Conservation (phyloP, 2,113 vertebrate species). For the Myxocyprinus asiaticus region DNA sequence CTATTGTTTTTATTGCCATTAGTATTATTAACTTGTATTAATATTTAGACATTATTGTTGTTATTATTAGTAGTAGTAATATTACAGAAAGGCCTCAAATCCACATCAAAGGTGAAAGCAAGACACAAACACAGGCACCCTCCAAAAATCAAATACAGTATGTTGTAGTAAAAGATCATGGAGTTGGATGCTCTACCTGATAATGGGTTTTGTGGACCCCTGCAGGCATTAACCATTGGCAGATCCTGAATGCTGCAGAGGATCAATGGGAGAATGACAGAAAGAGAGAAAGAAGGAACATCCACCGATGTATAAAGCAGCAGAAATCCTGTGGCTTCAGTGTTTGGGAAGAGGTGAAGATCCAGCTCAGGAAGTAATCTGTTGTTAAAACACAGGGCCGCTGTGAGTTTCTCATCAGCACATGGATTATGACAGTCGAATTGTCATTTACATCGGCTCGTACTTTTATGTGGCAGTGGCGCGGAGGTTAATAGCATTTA, state of each 20-base stretch:
- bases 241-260: conserved; percentile 75
- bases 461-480: conserved; percentile 76
- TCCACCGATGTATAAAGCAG: conserved; percentile 51
- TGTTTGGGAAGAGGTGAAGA: conserved; percentile 63
- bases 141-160: conserved; percentile 45
- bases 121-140: conserved; percentile 39
- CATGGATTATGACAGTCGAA: conserved; percentile 77
- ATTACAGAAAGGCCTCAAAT: neutral
- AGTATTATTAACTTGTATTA: neutral
- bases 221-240: conserved; percentile 79
- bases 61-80: neutral
- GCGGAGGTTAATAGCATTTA: conserved; percentile 81
- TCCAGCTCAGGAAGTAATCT: conserved; percentile 75
- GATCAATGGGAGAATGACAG: conserved; percentile 72
- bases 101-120: neutral
- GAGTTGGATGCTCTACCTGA: conserved; percentile 81
- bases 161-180: conserved; percentile 68
- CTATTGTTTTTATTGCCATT: no score
- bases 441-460: conserved; percentile 79
- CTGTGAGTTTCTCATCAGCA: conserved; percentile 79
- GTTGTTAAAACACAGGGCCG: conserved; percentile 78
- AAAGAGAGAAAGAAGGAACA: conserved; percentile 56
- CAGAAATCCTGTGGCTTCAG: conserved; percentile 67
- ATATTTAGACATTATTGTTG: neutral
- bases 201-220: conserved; percentile 77